phyloP scores from a whole-genome alignment of 2,113 vertebrate genomes.

The Lates calcarifer region DNA sequence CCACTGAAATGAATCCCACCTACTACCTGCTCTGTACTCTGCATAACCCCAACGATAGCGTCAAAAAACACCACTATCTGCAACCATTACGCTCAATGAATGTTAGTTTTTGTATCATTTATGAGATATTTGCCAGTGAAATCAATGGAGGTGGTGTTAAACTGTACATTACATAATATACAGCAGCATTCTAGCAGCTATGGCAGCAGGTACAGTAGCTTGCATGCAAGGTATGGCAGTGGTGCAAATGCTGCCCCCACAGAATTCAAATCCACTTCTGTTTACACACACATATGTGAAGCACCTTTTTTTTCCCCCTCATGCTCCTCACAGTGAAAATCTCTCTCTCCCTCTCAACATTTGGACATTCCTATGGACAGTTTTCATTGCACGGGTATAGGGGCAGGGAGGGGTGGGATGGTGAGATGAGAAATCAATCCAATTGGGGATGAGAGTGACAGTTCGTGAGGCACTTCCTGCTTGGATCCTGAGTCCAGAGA shows the following conservation, averaged over 20 bases:
- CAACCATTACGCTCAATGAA: slow-evolving; percentile 18
- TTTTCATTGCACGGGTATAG: slow-evolving; percentile 4
- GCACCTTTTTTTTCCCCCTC: slow-evolving; percentile 2
- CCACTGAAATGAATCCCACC: slow-evolving; percentile 51
- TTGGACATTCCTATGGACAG: not conserved
- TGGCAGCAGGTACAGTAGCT: slow-evolving; percentile 54
- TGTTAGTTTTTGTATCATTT: slow-evolving; percentile 34
- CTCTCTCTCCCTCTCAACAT: slow-evolving; percentile 5
- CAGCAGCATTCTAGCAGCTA: slow-evolving; percentile 44
- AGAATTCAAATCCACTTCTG: slow-evolving; percentile 15
- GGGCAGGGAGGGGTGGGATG: not conserved
- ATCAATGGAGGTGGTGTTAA: slow-evolving; percentile 34
- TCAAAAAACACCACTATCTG: slow-evolving; percentile 38
- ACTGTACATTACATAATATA: slow-evolving; percentile 65
- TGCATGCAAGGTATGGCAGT: slow-evolving; percentile 27
- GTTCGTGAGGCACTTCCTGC: slow-evolving; percentile 59
- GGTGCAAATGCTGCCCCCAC: slow-evolving; percentile 26
- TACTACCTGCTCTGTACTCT: slow-evolving; percentile 59
- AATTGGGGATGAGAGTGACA: slow-evolving; percentile 52
- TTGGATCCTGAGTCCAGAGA: slow-evolving; percentile 47
- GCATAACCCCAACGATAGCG: slow-evolving; percentile 51
- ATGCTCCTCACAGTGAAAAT: slow-evolving; percentile 8
- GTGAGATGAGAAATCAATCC: slow-evolving; percentile 61
- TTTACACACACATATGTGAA: slow-evolving; percentile 11
- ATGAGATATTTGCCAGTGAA: slow-evolving; percentile 28